These are phyloP conservation scores for Himalopsyche japonica DNA, from an alignment of 2,888 invertebrate genomes.

Conservation along the genomic window DNA sequence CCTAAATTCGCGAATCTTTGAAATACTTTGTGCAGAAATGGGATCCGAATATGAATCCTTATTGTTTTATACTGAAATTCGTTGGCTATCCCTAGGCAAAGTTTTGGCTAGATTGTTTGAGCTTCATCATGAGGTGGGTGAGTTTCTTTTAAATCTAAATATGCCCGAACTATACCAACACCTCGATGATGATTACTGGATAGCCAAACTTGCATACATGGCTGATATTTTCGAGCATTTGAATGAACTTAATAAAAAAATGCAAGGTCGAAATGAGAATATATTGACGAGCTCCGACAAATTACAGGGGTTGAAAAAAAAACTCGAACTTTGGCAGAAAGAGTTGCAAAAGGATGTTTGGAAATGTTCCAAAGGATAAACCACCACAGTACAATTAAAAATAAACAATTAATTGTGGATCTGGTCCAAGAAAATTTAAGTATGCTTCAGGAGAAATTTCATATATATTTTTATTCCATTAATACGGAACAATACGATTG, in stretches of 20 bases:
- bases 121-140: constrained; percentile 35
- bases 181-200: constrained; percentile 6
- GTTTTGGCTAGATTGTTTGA: constrained; percentile 36
- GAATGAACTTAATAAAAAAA: constrained; percentile 7
- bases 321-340: no score
- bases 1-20: constrained; percentile 38
- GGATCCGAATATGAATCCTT: constrained; percentile 33
- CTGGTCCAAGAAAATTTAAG: no score
- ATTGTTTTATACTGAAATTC: constrained; percentile 33
- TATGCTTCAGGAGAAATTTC: no score
- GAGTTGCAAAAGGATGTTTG: no score
- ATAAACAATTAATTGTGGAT: no score
- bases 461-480: no score
- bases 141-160: constrained; percentile 36
- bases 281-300: no score
- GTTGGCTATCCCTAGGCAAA: constrained; percentile 38
- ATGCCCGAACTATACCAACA: constrained; percentile 8
- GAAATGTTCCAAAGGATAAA: no score
- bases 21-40: constrained; percentile 39
- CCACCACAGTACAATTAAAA: no score
- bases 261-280: no score
- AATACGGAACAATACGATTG: no score
- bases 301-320: no score
- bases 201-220: constrained; percentile 18
- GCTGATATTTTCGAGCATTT: constrained; percentile 39